A percentile compares a stretch with the other conserved stretches of the same genome.
Evolutionary conservation across 2,888 invertebrate genomes (phyloP).

Genomic region (Thera britannica): DNA sequence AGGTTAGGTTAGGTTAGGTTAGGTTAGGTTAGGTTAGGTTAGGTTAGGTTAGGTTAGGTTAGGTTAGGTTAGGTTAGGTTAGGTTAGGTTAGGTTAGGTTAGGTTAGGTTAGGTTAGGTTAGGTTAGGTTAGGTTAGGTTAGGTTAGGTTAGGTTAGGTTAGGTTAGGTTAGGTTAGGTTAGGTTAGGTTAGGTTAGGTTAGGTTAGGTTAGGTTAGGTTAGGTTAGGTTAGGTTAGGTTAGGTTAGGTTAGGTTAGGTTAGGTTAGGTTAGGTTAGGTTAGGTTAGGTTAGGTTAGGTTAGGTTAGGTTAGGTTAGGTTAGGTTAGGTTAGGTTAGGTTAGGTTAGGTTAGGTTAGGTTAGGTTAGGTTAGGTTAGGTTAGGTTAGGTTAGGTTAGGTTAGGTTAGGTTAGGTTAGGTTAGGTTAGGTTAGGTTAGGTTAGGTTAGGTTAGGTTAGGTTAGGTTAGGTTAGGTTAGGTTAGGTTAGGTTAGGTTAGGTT

Average conservation of each 20-base stretch:
- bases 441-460: constrained; percentile 36
- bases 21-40: constrained; percentile 41
- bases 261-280: constrained; percentile 34
- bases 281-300: constrained; percentile 33
- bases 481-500: constrained; percentile 41
- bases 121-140: constrained; percentile 43
- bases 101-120: constrained; percentile 46
- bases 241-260: constrained; percentile 46
- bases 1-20: constrained; percentile 40
- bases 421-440: constrained; percentile 31
- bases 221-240: constrained; percentile 46
- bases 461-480: constrained; percentile 40
- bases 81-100: constrained; percentile 37
- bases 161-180: constrained; percentile 35
- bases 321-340: constrained; percentile 19
- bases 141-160: constrained; percentile 26
- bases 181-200: constrained; percentile 39
- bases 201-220: constrained; percentile 38
- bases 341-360: constrained; percentile 26
- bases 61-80: constrained; percentile 43
- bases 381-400: constrained; percentile 37
- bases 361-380: constrained; percentile 36
- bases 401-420: background rate
- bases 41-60: constrained; percentile 40
- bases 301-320: constrained; percentile 21